Base-by-base conservation (phyloP, 2,113 vertebrate species). In the Sterna hirundo region DNA sequence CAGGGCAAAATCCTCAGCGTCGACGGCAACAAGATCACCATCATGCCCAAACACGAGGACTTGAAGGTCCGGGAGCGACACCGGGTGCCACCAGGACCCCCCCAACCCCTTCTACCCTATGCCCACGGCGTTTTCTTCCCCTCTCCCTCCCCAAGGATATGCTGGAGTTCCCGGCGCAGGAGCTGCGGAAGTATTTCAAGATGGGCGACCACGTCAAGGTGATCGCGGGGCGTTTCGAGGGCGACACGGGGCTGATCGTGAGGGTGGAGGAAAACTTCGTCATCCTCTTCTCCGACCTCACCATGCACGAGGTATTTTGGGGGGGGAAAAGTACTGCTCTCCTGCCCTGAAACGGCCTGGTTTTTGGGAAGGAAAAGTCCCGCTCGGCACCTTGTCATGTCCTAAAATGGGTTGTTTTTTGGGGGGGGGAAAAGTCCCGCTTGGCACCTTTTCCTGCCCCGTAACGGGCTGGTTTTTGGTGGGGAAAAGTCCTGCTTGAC, bases 171-270 rank as follows among this genome's bases (percentile, higher is more conserved):
- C 99, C 99, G 0, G 99, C 99, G 11, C 99, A 99, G 58, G 99
- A 99, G 95, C 88, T 99, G 88, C 97, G 98, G 15, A 99, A 99
- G 4, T 99, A 99, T n/a, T 99, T 99, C 97, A 97, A 98, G 22
- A 99, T 99, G 99, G 99, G 99, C 0, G 99, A 99, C 96, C 99
- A 99, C 8, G 99, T 99, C 70, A 99, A 99, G 90, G 99, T 99
- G 87, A 99, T 99, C 3, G 99, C 99, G 0, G 99, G 99, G 3
- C 98, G 99, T 1, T 99, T 99, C 6, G 99, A 99, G 82, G 99
- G 99, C 0, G 99, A 99, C 98, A 99, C 99, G 0, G 99, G 99
- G 4, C 98, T 99, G 42, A 99, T 99, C 13, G 99, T 99, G 40
- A 91, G 99, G 2, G 99, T 99, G 89, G 99, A 99, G 91, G 99